Evolutionary conservation across 2,797 vertebrate genomes (phyloP).

Genomic region (Tolypeutes matacus): DNA sequence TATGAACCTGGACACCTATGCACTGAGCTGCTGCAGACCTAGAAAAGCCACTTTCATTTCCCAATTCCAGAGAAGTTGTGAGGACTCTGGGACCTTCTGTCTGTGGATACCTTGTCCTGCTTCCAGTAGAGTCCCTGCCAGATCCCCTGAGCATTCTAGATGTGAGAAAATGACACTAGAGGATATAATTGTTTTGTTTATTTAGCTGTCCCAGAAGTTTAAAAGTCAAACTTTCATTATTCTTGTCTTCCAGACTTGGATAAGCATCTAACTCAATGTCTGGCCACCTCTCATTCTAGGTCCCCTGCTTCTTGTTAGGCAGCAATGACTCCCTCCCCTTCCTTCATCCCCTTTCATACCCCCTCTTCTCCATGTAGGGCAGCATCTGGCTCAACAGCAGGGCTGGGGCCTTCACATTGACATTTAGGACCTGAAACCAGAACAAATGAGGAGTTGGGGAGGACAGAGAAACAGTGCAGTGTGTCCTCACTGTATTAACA

Average conservation of each 20-base stretch:
- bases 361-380: slow-evolving; percentile 91
- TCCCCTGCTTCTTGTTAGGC: neutral
- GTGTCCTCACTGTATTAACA: neutral
- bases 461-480: neutral
- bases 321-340: too few species aligned
- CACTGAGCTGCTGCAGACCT: neutral
- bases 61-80: neutral
- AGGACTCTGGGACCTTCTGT: neutral
- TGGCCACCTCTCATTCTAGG: neutral
- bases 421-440: slow-evolving; percentile 88
- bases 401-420: slow-evolving; percentile 91
- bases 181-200: neutral
- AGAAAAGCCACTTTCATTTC: neutral
- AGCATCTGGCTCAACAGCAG: slow-evolving; percentile 90
- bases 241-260: neutral
- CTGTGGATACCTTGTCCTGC: neutral
- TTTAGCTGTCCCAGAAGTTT: neutral
- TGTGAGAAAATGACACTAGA: neutral
- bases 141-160: neutral
- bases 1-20: neutral
- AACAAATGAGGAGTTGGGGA: neutral
- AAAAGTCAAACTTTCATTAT: slow-evolving; percentile 14
- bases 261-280: neutral
- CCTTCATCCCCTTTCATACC: slow-evolving; percentile 81
- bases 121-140: neutral